Evolutionary conservation across 2,888 invertebrate genomes (phyloP).

Genomic region (Baccha elongata): DNA sequence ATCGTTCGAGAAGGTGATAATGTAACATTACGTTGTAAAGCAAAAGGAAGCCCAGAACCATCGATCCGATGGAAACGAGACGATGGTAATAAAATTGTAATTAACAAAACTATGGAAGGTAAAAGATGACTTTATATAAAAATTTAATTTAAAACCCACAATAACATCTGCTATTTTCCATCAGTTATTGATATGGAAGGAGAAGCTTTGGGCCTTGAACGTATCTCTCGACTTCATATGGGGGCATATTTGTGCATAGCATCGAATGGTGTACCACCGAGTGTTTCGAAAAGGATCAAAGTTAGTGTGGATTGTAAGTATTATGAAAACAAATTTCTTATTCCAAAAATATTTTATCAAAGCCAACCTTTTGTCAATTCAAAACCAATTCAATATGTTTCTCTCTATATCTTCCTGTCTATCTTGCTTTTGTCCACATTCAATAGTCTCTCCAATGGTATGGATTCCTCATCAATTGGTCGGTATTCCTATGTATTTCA

Average conservation of each 20-base stretch:
- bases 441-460: constrained; percentile 96
- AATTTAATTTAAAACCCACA: constrained; percentile 69
- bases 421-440: background rate
- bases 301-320: constrained; percentile 97
- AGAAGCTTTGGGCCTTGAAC: constrained; percentile 90
- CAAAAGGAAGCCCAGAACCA: constrained; percentile 94
- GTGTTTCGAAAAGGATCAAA: constrained; percentile 95
- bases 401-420: no score
- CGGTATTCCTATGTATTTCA: constrained; percentile 91
- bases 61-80: constrained; percentile 96
- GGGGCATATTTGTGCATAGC: constrained; percentile 94
- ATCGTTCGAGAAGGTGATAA: constrained; percentile 95
- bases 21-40: constrained; percentile 93
- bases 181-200: constrained; percentile 93
- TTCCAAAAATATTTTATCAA: no score
- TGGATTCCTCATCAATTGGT: constrained; percentile 96
- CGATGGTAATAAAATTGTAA: constrained; percentile 92
- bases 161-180: background rate
- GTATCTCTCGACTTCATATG: constrained; percentile 94
- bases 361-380: background rate
- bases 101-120: constrained; percentile 93
- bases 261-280: constrained; percentile 93
- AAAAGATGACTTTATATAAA: constrained; percentile 61
- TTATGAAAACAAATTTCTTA: no score
- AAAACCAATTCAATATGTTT: constrained; percentile 10